Evolutionary conservation across 2,888 invertebrate species (phyloP).

Genomic region (Melanotus villosus): DNA sequence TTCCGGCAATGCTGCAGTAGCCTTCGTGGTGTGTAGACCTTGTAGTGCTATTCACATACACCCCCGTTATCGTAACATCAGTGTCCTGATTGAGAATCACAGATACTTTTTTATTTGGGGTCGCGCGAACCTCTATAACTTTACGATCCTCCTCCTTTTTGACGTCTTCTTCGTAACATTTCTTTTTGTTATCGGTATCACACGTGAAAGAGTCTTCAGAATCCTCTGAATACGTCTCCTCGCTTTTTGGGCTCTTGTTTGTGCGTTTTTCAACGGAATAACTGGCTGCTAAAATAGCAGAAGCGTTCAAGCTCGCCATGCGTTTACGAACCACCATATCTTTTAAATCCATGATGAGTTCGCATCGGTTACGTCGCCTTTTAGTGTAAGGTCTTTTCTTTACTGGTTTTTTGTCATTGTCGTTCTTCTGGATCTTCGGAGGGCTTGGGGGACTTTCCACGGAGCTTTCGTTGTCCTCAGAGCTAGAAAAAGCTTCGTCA

Average conservation of each 20-base stretch:
- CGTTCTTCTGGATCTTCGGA: constrained; percentile 55
- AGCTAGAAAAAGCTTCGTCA: constrained; percentile 75
- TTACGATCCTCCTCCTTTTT: constrained; percentile 71
- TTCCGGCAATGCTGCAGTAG: constrained; percentile 86
- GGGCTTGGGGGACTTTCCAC: constrained; percentile 51
- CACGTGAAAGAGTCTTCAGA: constrained; percentile 65
- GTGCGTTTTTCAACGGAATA: constrained; percentile 79
- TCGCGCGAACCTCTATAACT: constrained; percentile 65
- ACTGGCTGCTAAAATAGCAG: constrained; percentile 90
- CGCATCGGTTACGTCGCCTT: constrained; percentile 74
- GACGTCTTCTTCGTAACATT: constrained; percentile 66
- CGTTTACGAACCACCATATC: constrained; percentile 91
- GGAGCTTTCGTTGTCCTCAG: constrained; percentile 58
- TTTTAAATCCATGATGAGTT: constrained; percentile 84
- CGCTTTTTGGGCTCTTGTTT: constrained; percentile 71
- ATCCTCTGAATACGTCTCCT: constrained; percentile 71
- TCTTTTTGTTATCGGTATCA: constrained; percentile 69
- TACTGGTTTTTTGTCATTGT: constrained; percentile 66
- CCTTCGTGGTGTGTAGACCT: constrained; percentile 84
- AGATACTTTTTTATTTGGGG: constrained; percentile 76
- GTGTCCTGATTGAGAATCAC: constrained; percentile 89
- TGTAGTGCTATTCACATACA: constrained; percentile 83
- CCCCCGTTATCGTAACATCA: constrained; percentile 90
- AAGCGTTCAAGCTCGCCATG: constrained; percentile 93
- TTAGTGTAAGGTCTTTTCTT: constrained; percentile 68